Base-by-base conservation (phyloP, 2,113 vertebrate genomes). In the Heloderma charlesbogerti region DNA sequence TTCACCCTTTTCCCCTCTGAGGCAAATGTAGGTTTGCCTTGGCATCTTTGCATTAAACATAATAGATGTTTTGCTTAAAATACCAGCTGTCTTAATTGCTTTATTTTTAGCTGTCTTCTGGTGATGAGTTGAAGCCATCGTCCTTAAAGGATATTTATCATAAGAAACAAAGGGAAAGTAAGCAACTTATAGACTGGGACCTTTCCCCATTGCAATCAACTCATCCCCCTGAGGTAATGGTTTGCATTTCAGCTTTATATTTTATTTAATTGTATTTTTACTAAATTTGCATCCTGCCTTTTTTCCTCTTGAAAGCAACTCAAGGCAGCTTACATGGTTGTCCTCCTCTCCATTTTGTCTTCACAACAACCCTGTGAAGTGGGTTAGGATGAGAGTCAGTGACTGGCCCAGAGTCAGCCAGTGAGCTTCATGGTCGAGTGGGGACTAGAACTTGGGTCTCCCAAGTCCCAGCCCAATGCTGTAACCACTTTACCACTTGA, bases 71-170 rank as follows among this genome's bases (percentile, higher is more conserved):
- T 87, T 63, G 80, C 91, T 90, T 91, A 84, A 92, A 86, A 92
- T 3, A 91, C 40, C 15, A 92, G 87, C 83, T 1, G 13, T 93
- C 87, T 95, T 96, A 67, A 87, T n/a, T 96, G 57, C 93, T 94
- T 94, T 60, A 0, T 92, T 88, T 95, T 88, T 92, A 91, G 98
- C 96, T 95, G 87, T 94, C 96, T 77, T 87, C 95, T 94, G 96
- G 95, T 91, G 97, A 97, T 92, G 95, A 96, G 85, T 95, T 85
- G 48, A 97, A 97, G 89, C 94, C 95, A 3, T 95, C 96, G 22
- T 99, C 98, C 63, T 97, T 99, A 94, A 98, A 97, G 96, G 98
- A 99, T 93, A 98, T 99, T 96, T 99, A 99, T 94, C 97, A 98
- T 92, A 98, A 95, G 96, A 99, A 98, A 92, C 98, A 98, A 91